Conservation (phyloP, 2,113 vertebrate species). For the Chlorodrepanis virens region DNA sequence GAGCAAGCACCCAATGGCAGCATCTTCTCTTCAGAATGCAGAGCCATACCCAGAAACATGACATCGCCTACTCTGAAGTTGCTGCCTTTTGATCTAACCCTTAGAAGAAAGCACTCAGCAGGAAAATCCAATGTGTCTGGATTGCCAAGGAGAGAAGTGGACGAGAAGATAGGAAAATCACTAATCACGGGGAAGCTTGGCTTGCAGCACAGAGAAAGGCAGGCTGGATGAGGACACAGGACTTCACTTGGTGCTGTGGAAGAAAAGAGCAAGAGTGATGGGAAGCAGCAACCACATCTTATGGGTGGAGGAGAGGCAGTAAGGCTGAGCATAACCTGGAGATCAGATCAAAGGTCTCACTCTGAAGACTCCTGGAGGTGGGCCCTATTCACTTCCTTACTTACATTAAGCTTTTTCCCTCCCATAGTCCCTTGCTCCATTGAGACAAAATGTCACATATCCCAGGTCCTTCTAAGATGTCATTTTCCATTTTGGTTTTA, state of each 20-base stretch:
- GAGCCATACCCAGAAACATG: not conserved
- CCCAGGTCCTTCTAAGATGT: not conserved
- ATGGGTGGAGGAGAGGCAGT: rapidly evolving
- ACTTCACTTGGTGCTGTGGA: not conserved
- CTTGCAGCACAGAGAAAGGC: not conserved
- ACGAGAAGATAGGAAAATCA: not conserved
- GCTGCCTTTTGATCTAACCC: not conserved
- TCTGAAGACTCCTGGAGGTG: not conserved
- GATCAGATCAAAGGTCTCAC: not conserved
- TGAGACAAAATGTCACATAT: not conserved
- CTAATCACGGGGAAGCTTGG: not conserved
- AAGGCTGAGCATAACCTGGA: not conserved
- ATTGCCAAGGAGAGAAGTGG: not conserved
- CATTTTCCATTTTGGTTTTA: not conserved
- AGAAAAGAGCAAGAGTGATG: not conserved
- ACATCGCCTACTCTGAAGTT: not conserved
- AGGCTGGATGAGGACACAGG: not conserved
- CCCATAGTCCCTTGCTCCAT: not conserved
- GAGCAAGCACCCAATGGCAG: not conserved
- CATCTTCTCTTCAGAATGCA: not conserved
- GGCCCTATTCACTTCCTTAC: not conserved
- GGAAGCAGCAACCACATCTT: not conserved
- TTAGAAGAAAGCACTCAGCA: not conserved
- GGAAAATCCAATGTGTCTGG: not conserved
- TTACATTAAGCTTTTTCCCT: not conserved